A percentile compares a stretch with the other conserved stretches of the same genome.
Conservation (phyloP, 2,888 invertebrate species). For the Crematogaster levior region DNA sequence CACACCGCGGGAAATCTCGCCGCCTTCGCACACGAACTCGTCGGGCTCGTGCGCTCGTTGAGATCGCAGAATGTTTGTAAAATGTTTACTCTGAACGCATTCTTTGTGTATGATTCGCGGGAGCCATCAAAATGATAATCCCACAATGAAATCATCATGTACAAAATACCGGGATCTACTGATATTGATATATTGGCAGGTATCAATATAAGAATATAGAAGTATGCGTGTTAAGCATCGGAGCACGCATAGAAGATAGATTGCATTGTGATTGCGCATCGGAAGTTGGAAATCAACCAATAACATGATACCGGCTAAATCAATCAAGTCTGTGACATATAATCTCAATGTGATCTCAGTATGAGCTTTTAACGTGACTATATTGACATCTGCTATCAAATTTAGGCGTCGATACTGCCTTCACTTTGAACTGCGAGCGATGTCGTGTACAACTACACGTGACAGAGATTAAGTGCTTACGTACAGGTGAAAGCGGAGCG, state of each 20-base stretch:
- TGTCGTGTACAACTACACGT: background rate
- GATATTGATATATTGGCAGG: background rate
- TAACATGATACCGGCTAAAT: background rate
- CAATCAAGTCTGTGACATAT: background rate
- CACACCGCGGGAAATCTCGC: constrained; percentile 35
- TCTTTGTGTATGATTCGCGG: background rate
- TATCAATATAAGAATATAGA: background rate
- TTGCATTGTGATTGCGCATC: background rate
- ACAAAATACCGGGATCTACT: background rate
- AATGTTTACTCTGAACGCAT: background rate
- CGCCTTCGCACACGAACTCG: constrained; percentile 21
- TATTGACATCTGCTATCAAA: background rate
- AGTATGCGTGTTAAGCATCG: background rate
- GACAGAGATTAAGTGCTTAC: background rate
- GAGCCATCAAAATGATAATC: background rate
- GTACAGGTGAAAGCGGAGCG: constrained; percentile 42
- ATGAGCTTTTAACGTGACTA: background rate
- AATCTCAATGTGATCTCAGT: background rate
- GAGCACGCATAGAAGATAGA: background rate
- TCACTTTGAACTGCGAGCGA: background rate
- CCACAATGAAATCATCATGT: background rate
- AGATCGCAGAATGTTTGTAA: background rate
- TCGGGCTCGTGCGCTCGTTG: background rate
- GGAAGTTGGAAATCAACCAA: constrained; percentile 31
- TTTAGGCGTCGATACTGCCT: background rate